phyloP scores from a whole-genome alignment of 2,797 vertebrate species.

The Amblyraja radiata region DNA sequence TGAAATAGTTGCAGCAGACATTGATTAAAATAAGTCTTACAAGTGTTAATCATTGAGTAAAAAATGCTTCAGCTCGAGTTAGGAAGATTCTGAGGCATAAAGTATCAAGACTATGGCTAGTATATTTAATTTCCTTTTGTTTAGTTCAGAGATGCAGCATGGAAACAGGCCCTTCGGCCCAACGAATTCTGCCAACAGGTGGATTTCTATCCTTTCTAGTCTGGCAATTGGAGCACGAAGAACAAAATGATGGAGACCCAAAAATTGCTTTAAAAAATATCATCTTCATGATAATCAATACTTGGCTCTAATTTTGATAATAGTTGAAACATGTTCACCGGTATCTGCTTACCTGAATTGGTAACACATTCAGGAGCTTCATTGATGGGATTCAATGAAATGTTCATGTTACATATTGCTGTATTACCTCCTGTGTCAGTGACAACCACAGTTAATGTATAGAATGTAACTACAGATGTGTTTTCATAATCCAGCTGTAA shows the following conservation, averaged over 20 bases:
- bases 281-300: neutral
- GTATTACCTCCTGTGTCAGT: neutral
- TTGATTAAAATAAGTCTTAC: no score
- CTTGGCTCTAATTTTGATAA: neutral
- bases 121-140: no score
- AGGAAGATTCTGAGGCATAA: no score
- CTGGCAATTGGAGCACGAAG: neutral
- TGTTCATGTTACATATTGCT: neutral
- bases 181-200: no score
- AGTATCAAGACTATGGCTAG: no score
- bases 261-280: no score
- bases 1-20: neutral
- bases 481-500: slow-evolving; percentile 22
- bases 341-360: neutral
- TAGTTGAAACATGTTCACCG: neutral
- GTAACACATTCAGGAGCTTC: slow-evolving; percentile 12
- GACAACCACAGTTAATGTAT: neutral
- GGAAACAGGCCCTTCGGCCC: no score
- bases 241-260: no score
- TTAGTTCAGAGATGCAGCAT: no score
- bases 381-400: slow-evolving; percentile 7
- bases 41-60: no score
- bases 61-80: no score
- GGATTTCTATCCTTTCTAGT: neutral
- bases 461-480: neutral